A percentile compares a stretch with the other conserved stretches of the same genome.
Conservation (phyloP, 2,888 invertebrate species). For the Sympetrum striolatum region DNA sequence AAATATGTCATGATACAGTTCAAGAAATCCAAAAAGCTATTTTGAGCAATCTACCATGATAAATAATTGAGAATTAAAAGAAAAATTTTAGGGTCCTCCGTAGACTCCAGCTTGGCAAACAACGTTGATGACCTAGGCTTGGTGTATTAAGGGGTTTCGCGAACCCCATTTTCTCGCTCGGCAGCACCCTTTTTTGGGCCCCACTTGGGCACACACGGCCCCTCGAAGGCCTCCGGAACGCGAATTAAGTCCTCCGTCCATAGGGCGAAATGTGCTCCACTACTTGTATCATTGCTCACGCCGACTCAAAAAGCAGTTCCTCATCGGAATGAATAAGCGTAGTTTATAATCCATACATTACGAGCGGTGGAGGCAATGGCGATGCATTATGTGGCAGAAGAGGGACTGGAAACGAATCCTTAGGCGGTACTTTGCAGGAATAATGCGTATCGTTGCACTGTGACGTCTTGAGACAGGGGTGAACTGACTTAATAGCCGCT, state of each 20-base stretch:
- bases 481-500: background rate
- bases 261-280: background rate
- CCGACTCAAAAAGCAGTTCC: background rate
- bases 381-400: constrained; percentile 2
- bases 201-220: background rate
- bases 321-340: constrained; percentile 24
- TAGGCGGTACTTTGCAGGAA: background rate
- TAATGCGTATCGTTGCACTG: background rate
- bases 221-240: background rate
- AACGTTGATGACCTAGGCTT: too few species aligned
- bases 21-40: too few species aligned
- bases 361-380: background rate
- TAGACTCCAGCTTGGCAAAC: too few species aligned
- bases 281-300: background rate
- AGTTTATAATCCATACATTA: constrained; percentile 40
- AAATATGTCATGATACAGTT: too few species aligned
- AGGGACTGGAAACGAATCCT: background rate
- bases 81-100: too few species aligned
- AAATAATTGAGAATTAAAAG: too few species aligned
- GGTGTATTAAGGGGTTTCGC: background rate
- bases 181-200: background rate
- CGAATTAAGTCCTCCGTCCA: background rate
- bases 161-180: background rate
- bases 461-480: background rate
- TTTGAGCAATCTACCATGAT: too few species aligned